Evolutionary conservation across 2,113 vertebrate species (phyloP), one percentile per base, ranked within the genome.

Genomic region (Cebidichthys violaceus): DNA sequence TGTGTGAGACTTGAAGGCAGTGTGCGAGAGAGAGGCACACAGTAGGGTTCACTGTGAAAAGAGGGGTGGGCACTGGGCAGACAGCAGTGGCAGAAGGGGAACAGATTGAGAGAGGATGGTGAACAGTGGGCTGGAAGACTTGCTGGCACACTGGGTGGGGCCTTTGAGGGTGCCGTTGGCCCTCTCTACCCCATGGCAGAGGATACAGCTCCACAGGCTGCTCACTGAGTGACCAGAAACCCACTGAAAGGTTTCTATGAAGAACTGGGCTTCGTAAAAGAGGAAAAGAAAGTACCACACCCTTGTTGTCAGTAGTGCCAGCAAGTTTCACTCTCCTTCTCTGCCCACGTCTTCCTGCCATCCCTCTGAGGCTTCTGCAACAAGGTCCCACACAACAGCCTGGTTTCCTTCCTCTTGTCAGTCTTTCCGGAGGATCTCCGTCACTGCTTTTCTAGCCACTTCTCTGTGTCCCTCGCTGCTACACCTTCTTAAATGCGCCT

Each of bases 281-380:
- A 90, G 90, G 90, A 91, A 92, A 88, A 86, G 86, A 91, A 92
- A 90, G 88, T 73, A 87, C 89, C 92, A 89, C 90, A 84, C 92
- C 93, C 89, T 54, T 73, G 82, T 54, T 73, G 82, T 83, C 64
- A 71, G 47, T 14, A 24, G 69, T 92, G 90, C 84, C 92, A 93
- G 78, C 37, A 1, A 35, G 67, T 86, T 85, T 89, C 66, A 81
- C 66, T 73, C 82, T 84, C 66, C 50, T 87, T 68, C 73, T 88
- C 91, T 90, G 72, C 91, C 92, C 90, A 93, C 88, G 24, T 89
- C 89, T 93, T 94, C 93, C 92, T 93, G 93, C 82, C 90, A 92
- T 93, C 92, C 77, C 86, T 87, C 83, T 62, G 79, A 88, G 89
- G 87, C 70, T 90, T 92, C 86, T 91, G 87, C 83, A 88, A 50